Evolutionary conservation across 2,888 invertebrate genomes (phyloP).

Genomic region (Vannuccia rotundouncinata): DNA sequence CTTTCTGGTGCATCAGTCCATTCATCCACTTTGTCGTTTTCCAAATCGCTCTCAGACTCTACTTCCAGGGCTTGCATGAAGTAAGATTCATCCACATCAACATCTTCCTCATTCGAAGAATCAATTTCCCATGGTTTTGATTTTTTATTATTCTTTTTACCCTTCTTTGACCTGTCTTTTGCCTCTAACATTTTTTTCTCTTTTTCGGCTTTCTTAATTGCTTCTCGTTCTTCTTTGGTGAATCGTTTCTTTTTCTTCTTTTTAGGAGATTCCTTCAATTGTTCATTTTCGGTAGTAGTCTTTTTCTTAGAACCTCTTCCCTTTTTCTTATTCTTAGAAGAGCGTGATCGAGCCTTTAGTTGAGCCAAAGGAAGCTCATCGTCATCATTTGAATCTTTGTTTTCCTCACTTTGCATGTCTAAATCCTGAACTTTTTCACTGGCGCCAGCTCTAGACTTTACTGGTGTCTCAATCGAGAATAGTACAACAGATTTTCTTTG

Average conservation of each 20-base stretch:
- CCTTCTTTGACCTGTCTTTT: not conserved
- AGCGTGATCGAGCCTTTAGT: not conserved
- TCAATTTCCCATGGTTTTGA: constrained; percentile 37
- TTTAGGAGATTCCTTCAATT: constrained; percentile 29
- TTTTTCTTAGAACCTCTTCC: not conserved
- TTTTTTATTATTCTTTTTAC: constrained; percentile 12
- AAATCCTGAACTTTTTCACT: not conserved
- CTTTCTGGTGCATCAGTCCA: constrained; percentile 39
- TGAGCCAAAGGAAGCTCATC: not conserved
- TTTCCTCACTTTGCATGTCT: not conserved
- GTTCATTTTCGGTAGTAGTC: constrained; percentile 4
- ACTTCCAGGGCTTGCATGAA: constrained; percentile 38
- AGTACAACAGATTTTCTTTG: constrained; percentile 34
- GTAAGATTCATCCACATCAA: constrained; percentile 36
- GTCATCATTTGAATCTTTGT: not conserved
- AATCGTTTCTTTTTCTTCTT: constrained; percentile 27
- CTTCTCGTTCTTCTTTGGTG: not conserved
- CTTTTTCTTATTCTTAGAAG: too few relatives aligned
- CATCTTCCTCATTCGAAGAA: constrained; percentile 34
- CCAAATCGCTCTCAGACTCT: constrained; percentile 21
- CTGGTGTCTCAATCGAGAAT: constrained; percentile 11
- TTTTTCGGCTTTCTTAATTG: not conserved
- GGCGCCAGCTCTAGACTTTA: not conserved
- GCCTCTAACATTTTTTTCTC: not conserved
- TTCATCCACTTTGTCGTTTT: constrained; percentile 27